A percentile compares a stretch with the other conserved stretches of the same genome.
These are phyloP conservation scores for Laterallus jamaicensis DNA, from an alignment of 2,113 vertebrate genomes.

Conservation along the genomic window DNA sequence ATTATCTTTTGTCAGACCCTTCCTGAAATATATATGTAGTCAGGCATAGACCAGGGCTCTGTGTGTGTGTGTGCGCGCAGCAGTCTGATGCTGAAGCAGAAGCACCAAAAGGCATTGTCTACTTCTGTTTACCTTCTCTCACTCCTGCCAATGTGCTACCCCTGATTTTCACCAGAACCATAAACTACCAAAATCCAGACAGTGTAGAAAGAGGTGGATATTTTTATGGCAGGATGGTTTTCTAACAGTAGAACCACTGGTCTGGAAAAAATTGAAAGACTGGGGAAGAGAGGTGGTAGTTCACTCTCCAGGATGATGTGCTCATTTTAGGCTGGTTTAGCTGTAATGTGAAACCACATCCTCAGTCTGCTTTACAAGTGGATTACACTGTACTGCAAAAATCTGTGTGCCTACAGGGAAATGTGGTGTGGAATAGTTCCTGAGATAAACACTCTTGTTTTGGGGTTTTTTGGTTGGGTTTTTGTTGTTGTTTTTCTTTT, in stretches of 20 bases:
- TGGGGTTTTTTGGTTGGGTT: too few species aligned
- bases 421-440: background rate
- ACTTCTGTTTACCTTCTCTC: background rate
- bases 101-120: background rate
- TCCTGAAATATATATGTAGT: background rate
- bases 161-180: background rate
- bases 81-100: background rate
- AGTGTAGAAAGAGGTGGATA: background rate
- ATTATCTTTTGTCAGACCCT: background rate
- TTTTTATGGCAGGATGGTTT: background rate
- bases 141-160: fast-evolving
- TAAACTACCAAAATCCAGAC: background rate
- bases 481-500: background rate
- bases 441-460: background rate
- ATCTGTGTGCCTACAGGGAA: background rate
- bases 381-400: background rate
- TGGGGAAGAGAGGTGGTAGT: background rate
- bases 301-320: fast-evolving
- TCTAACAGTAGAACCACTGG: background rate
- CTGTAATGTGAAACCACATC: background rate
- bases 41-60: background rate
- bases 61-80: background rate
- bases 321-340: background rate
- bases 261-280: background rate
- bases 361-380: background rate